Conservation (phyloP, 2,888 invertebrate species). For the Orthonevra nobilis region DNA sequence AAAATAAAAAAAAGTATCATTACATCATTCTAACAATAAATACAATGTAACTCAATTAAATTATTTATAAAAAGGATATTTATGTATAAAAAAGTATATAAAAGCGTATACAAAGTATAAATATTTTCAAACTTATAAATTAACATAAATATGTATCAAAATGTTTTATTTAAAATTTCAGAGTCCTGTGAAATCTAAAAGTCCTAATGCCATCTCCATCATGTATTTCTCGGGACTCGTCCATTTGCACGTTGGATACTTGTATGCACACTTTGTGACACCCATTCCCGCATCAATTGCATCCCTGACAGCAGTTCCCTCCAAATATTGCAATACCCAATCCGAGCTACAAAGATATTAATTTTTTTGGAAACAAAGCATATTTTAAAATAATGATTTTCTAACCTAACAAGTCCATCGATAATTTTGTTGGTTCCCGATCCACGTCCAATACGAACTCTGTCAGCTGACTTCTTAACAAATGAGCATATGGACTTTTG, state of each 20-base stretch:
- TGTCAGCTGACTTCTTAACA: conserved; percentile 79
- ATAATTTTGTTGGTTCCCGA: conserved; percentile 81
- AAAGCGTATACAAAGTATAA: conserved; percentile 26
- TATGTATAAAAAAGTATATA: too few species aligned
- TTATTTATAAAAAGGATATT: too few species aligned
- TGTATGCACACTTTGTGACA: conserved; percentile 78
- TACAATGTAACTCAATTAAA: too few species aligned
- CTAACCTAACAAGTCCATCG: conserved; percentile 80
- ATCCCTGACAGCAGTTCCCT: conserved; percentile 82
- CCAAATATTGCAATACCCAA: conserved; percentile 79
- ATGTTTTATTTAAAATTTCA: too few species aligned
- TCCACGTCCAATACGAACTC: conserved; percentile 78
- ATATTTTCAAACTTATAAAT: too few species aligned
- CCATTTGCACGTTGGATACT: conserved; percentile 81
- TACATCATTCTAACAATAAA: too few species aligned
- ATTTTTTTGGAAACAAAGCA: too few species aligned
- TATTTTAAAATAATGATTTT: too few species aligned
- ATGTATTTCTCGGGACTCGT: conserved; percentile 74
- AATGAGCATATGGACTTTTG: conserved; percentile 83
- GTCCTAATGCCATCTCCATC: conserved; percentile 70
- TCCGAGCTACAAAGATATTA: conserved; percentile 74
- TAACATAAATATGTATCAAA: too few species aligned
- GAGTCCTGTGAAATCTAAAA: conserved; percentile 26
- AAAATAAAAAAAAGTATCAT: too few species aligned
- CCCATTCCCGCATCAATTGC: conserved; percentile 81